Evolutionary conservation across 2,113 vertebrate species (phyloP), one percentile per base, ranked within the genome.

Genomic region (Pteruthius melanotis): DNA sequence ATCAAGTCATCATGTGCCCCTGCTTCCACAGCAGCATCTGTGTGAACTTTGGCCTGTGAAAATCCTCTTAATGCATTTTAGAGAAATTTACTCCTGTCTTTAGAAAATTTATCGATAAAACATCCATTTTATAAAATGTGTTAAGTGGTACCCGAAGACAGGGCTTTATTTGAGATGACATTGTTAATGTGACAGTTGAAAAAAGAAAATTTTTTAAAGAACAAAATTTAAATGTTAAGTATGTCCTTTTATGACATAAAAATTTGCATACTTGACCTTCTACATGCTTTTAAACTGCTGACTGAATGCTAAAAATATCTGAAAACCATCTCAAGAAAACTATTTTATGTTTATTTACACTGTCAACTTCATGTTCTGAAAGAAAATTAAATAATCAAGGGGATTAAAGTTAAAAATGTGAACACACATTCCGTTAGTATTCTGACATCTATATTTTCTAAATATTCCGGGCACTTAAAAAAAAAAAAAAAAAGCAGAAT

Each of bases 1-100:
- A 28, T 21, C 0, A 0, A 66, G 66, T 60, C 5, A 1, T 53
- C 60, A 11, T 2, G 16, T 70, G 45, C 50, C 42, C 35, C 42
- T 1, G 6, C 13, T 87, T 71, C 39, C 70, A 85, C 75, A 66
- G 53, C 27, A 88, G 44, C n/a, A 52, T 60, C 33, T 68, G 5
- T 44, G 54, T 78, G 42, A 85, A 16, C 23, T 45, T 18, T 5
- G 42, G 74, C 44, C 75, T 35, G 13, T 68, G 65, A 59, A 92
- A 92, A 42, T 33, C 44, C 33, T 71, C 33, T 66, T 50, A 44
- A 72, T 2, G 2, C 2, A 2, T 17, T 7, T 22, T 37, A 75
- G n/a, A 82, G 24, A 79, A 84, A 37, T 75, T 75, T 71, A 3
- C 7, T 70, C 47, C 27, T 57, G 21, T 59, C 30, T 59, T 59